Evolutionary conservation across 1,140 invertebrate species (phyloP), one percentile per base, ranked within the genome.

Genomic region (Drosophila busckii): DNA sequence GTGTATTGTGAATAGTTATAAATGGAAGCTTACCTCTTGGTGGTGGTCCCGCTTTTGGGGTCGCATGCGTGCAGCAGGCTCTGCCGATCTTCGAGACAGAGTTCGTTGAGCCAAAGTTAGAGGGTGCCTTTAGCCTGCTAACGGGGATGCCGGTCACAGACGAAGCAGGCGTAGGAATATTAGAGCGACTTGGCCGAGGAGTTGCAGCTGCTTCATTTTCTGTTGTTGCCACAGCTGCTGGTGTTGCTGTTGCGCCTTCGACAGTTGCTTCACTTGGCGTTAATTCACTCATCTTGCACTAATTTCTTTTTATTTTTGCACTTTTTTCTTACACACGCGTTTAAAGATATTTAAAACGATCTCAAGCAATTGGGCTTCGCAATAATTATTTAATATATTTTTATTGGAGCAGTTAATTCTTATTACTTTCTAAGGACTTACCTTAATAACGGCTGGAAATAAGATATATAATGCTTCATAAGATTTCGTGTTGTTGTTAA

Each of bases 71-170:
- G 29, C 75, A 85, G 28, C 82, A 85, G 12, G 64, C 61, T 12
- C 84, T 59, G 4, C 84, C 84, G 37, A 84, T 85, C 59, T 85
- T 85, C 26, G 84, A 84, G 19, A 84, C 56, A 3, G 78, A 71
- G 7, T 52, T 41, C 0, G 35, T 49, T 4, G 68, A 64, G 4
- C 73, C 78, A 22, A 76, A 86, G 22, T 48, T 68, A 7, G 73
- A 69, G 4, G 84, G 73, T 0, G 70, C 61, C 20, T 70, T 68
- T 4, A 76, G 55, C 23, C 64, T 78, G 22, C 73, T 78, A 7
- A 59, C 34, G 7, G 70, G 61, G 13, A 70, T 70, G 10, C 83
- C 83, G 9, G 76, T 82, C 1, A 67, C 53, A 5, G 70, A 76
- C 2, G 71, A 52, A 0, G 61, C 60, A 7, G 75, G 75, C 19